Base-by-base conservation (phyloP, 2,113 vertebrate species). In the Dromaius novaehollandiae region DNA sequence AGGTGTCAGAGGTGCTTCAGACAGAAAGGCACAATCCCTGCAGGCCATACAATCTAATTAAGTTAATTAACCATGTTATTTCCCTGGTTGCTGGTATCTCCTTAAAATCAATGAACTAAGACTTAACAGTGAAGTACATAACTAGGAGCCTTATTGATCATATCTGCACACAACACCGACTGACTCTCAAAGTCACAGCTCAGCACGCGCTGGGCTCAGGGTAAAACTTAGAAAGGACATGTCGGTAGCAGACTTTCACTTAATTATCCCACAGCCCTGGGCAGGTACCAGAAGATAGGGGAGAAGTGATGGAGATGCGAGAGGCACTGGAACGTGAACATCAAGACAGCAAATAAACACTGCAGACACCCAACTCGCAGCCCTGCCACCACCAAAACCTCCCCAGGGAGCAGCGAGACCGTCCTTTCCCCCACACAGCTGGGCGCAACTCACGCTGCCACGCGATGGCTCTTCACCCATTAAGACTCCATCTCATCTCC, bases 51-150 rank as follows among this genome's bases (percentile, higher is more conserved):
- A 94, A 90, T 78, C 69, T 69, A 95, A 95, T 94, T 93, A 94
- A 96, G 28, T 97, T 94, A 97, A 95, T 96, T 97, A 97, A 97
- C 93, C 91, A 90, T 53, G 73, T 86, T 94, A 91, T 90, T 94
- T 92, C 82, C 89, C 56, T 76, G 75, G 87, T 76, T 97, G 65
- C 65, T 48, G 76, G 87, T 88, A 90, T 84, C 82, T 96, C 91
- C 73, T 91, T 96, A 91, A 40, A 94, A 92, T 95, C 96, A 93
- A 94, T 90, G 76, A 94, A 76, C 46, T 73, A 83, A 78, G 73
- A 93, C 89, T 96, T 91, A 71, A 81, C 20, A 60, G 82, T 34
- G 58, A 95, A 95, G 94, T 73, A 94, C 51, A 30, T 81, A 90
- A 93, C 82, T 81, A 78, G 71, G 50, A 96, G 76, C 61, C 88